Evolutionary conservation across 2,113 vertebrate species (phyloP).

Genomic region (Perccottus glenii): DNA sequence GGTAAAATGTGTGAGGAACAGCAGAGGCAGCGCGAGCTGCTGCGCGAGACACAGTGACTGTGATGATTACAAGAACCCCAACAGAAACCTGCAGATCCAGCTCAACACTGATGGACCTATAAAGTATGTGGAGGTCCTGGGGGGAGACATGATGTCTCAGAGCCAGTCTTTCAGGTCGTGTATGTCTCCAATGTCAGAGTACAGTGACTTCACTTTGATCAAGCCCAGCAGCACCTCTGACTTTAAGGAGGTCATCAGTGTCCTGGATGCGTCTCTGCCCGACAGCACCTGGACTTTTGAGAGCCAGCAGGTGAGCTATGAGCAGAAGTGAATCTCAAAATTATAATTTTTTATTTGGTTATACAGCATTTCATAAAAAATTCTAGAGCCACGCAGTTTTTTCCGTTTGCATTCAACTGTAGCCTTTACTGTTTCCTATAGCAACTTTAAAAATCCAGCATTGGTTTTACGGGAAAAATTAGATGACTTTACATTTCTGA

Average conservation of each 20-base stretch:
- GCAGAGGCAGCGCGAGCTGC: slow-evolving; percentile 33
- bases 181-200: slow-evolving; percentile 76
- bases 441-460: slow-evolving; percentile 70
- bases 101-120: slow-evolving; percentile 78
- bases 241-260: slow-evolving; percentile 66
- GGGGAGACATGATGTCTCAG: slow-evolving; percentile 71
- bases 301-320: slow-evolving; percentile 71
- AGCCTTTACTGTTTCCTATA: no score
- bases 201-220: slow-evolving; percentile 78
- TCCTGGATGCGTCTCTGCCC: slow-evolving; percentile 71
- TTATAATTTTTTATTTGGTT: no score
- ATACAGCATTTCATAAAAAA: no score
- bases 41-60: slow-evolving; percentile 50
- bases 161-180: slow-evolving; percentile 77
- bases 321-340: no score
- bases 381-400: no score
- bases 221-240: slow-evolving; percentile 73
- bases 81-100: slow-evolving; percentile 77
- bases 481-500: no score
- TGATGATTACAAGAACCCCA: slow-evolving; percentile 67
- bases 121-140: slow-evolving; percentile 79
- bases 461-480: slow-evolving; percentile 39
- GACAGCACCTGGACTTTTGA: slow-evolving; percentile 75
- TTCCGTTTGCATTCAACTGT: no score
- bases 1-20: slow-evolving; percentile 47